Evolutionary conservation across 2,888 invertebrate genomes (phyloP).

Genomic region (Argyresthia goedartella): DNA sequence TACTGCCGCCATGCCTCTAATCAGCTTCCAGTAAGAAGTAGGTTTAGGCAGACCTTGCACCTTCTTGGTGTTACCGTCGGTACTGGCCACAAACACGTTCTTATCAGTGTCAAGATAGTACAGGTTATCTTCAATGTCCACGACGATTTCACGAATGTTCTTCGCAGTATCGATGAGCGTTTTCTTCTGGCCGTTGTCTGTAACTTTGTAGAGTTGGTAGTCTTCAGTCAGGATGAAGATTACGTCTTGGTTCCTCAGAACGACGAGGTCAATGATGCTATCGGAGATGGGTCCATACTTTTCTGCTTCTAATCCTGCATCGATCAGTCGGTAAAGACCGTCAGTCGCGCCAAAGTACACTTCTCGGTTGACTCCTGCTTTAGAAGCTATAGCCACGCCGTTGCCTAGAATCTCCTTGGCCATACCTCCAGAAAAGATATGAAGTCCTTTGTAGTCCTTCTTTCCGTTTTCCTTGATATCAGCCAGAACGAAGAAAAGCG

Average conservation of each 20-base stretch:
- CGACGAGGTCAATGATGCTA: conserved; percentile 17
- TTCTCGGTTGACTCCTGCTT: conserved; percentile 10
- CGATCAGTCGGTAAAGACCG: conserved; percentile 15
- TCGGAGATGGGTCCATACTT: conserved; percentile 21
- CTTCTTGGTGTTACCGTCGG: conserved; percentile 22
- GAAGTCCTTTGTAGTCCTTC: conserved; percentile 26
- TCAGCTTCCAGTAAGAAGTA: conserved; percentile 21
- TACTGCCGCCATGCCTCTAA: conserved; percentile 32
- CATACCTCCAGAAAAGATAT: conserved; percentile 12
- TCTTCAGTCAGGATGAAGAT: conserved; percentile 39
- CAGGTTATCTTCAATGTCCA: conserved; percentile 37
- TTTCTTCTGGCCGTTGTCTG: conserved; percentile 34
- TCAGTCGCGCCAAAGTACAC: conserved; percentile 15
- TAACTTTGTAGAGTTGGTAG: conserved; percentile 35
- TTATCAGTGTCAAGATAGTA: conserved; percentile 34
- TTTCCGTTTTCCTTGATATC: conserved; percentile 19
- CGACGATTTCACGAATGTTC: conserved; percentile 33
- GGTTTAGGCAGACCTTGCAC: conserved; percentile 33
- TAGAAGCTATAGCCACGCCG: conserved; percentile 11
- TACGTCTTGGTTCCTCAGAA: conserved; percentile 16
- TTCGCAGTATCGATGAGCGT: conserved; percentile 26
- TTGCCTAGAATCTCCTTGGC: conserved; percentile 15
- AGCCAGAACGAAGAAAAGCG: conserved; percentile 26
- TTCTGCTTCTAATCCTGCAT: not conserved
- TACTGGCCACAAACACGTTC: conserved; percentile 24